phyloP scores from a whole-genome alignment of 1,140 invertebrate species.

The Marisa cornuarietis region DNA sequence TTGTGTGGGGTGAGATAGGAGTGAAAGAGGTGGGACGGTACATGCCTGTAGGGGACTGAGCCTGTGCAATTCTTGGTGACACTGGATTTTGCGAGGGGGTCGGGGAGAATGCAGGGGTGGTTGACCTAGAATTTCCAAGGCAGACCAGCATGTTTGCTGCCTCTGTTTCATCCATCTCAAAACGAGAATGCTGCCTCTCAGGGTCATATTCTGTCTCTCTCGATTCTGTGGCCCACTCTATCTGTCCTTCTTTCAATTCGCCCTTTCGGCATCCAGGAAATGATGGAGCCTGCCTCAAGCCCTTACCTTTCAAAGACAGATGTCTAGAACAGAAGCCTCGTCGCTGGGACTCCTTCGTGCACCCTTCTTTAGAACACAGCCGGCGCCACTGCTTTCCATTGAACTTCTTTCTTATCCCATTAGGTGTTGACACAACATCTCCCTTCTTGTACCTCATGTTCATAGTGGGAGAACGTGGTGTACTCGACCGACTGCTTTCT shows the following conservation, averaged over 20 bases:
- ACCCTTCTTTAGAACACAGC: conserved; percentile 92
- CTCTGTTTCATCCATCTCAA: conserved; percentile 93
- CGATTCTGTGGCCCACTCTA: conserved; percentile 85
- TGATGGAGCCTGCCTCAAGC: conserved; percentile 43
- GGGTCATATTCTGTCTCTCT: conserved; percentile 83
- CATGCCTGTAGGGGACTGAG: conserved; percentile 41
- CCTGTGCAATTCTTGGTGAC: conserved; percentile 37
- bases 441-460: conserved; percentile 98
- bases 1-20: conserved; percentile 62
- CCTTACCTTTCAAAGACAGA: conserved; percentile 85
- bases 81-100: conserved; percentile 63
- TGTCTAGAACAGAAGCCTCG: conserved; percentile 96
- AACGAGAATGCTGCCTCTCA: conserved; percentile 63
- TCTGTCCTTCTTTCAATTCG: conserved; percentile 66
- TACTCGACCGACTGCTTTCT: conserved; percentile 62
- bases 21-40: conserved; percentile 55
- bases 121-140: conserved; percentile 82
- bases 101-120: conserved; percentile 74
- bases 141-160: conserved; percentile 96
- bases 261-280: conserved; percentile 58
- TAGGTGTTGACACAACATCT: conserved; percentile 94
- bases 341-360: conserved; percentile 97
- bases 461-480: conserved; percentile 69
- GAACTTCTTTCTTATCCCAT: conserved; percentile 97
- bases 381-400: conserved; percentile 99